phyloP scores from a whole-genome alignment of 2,797 vertebrate genomes.

The Acropternis orthonyx region DNA sequence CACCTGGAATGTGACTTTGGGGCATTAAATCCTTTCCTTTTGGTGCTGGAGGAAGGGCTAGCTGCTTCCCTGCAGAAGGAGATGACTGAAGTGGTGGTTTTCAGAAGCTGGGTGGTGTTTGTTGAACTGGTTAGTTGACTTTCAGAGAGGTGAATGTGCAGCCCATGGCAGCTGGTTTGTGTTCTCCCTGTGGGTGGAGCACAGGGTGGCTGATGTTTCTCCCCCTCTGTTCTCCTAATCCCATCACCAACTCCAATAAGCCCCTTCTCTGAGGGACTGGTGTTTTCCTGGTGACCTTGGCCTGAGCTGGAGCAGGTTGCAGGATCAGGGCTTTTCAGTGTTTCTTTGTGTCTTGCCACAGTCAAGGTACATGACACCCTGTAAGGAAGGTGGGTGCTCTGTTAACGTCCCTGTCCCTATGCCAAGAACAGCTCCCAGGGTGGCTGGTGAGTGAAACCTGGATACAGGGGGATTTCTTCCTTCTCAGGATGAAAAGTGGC shows the following conservation, averaged over 20 bases:
- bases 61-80: neutral
- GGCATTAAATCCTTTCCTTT: neutral
- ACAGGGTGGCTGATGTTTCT: neutral
- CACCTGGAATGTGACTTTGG: neutral
- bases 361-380: neutral
- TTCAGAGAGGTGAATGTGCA: neutral
- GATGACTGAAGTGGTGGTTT: neutral
- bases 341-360: neutral
- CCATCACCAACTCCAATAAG: neutral
- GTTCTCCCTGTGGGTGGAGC: neutral
- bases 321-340: neutral
- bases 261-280: neutral
- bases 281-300: neutral
- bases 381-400: neutral
- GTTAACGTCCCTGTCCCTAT: neutral
- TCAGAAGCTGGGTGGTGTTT: neutral
- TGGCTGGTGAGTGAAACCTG: neutral
- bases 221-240: neutral
- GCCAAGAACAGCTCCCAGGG: neutral
- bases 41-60: neutral
- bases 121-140: neutral
- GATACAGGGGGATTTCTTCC: neutral
- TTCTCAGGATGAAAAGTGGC: neutral
- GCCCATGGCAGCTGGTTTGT: neutral
- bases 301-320: neutral